Percentiles rank a stretch among this genome's conserved stretches.
These are phyloP conservation scores for Cyprinodon variegatus DNA, from an alignment of 2,113 vertebrate genomes.

Conservation along the genomic window DNA sequence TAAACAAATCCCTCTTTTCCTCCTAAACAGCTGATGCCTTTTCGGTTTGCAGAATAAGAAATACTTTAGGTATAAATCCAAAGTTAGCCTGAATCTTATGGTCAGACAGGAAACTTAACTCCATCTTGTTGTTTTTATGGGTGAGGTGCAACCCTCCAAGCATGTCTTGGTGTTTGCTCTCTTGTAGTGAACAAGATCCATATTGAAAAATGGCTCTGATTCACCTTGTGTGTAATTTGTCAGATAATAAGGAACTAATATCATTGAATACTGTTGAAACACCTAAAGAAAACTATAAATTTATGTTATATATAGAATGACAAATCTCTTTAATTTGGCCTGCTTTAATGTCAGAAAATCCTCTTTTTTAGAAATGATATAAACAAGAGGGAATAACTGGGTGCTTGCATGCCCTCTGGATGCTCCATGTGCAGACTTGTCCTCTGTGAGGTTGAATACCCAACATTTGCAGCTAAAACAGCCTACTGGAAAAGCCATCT, in stretches of 20 bases:
- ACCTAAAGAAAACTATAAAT: too few species aligned
- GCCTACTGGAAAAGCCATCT: too few species aligned
- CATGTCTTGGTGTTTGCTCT: background rate
- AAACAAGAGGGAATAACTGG: background rate
- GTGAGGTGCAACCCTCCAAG: background rate
- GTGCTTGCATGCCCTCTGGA: background rate
- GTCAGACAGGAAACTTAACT: slow-evolving; percentile 32
- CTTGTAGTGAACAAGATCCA: background rate
- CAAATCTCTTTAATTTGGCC: too few species aligned
- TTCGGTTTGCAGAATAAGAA: background rate
- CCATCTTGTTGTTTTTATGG: slow-evolving; percentile 1
- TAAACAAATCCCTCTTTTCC: background rate
- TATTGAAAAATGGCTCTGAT: background rate
- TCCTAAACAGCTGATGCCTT: background rate
- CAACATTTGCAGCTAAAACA: too few species aligned
- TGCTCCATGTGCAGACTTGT: background rate
- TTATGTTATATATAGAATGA: too few species aligned
- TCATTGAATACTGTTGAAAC: too few species aligned
- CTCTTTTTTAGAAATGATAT: background rate
- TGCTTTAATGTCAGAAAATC: background rate
- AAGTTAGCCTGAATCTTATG: slow-evolving; percentile 2
- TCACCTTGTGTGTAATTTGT: background rate
- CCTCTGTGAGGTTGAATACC: too few species aligned
- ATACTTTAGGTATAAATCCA: slow-evolving; percentile 31
- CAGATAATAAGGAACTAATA: too few species aligned